phyloP scores from a whole-genome alignment of 2,797 vertebrate genomes.

The Gadopsis bispinosus region DNA sequence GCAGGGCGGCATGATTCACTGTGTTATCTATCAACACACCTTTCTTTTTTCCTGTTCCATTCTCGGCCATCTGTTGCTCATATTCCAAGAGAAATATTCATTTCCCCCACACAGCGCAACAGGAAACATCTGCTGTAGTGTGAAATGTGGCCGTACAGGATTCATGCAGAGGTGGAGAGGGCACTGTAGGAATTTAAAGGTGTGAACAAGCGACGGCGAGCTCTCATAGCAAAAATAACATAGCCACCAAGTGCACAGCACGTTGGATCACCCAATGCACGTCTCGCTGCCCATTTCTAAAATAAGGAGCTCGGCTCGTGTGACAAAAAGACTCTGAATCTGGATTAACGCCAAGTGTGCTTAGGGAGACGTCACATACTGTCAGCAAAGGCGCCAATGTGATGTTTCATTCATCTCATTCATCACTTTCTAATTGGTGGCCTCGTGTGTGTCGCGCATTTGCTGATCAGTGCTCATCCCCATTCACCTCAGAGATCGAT shows the following conservation, averaged over 20 bases:
- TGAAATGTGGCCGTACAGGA: conserved; percentile 58
- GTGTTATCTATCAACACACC: conserved; percentile 68
- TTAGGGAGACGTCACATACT: not conserved
- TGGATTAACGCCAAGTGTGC: not conserved
- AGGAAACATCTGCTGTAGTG: conserved; percentile 79
- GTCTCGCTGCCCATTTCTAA: not conserved
- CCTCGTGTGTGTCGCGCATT: not conserved
- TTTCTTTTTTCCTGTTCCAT: conserved; percentile 60
- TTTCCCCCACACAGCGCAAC: conserved; percentile 64
- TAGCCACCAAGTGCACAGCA: not conserved
- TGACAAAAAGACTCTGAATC: not conserved
- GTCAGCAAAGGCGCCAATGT: not conserved
- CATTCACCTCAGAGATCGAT: not conserved
- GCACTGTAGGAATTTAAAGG: conserved; percentile 35
- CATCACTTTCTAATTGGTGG: not conserved
- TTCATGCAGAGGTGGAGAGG: conserved; percentile 28
- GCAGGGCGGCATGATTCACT: conserved; percentile 33
- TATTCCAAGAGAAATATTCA: conserved; percentile 67
- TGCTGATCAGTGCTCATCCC: not conserved
- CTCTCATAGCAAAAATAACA: conserved; percentile 27
- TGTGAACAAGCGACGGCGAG: conserved; percentile 55
- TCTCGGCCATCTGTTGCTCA: conserved; percentile 64
- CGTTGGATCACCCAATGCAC: not conserved
- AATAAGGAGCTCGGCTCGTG: not conserved
- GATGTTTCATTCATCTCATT: conserved; percentile 1